Percentiles rank a stretch among this genome's conserved stretches.
phyloP scores from a whole-genome alignment of 2,113 vertebrate species.

The Rhineura floridana region DNA sequence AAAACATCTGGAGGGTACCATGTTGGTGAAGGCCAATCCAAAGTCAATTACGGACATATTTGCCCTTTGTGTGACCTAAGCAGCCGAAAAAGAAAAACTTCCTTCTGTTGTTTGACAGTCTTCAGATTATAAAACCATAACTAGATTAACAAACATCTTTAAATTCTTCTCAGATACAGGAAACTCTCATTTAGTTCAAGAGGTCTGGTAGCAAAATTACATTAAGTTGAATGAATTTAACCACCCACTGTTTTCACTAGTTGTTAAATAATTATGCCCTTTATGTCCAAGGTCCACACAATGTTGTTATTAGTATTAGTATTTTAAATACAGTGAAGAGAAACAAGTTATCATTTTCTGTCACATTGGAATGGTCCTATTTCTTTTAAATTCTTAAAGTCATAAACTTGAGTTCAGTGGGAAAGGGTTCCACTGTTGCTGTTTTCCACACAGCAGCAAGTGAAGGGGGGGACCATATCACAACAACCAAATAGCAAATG shows the following conservation, averaged over 20 bases:
- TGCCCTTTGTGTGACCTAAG: not conserved
- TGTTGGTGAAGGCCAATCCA: too few relatives aligned
- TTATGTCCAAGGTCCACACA: rapidly evolving
- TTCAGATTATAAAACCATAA: slow-evolving; percentile 44
- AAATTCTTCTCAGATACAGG: slow-evolving; percentile 1
- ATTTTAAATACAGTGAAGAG: slow-evolving; percentile 4
- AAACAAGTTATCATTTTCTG: not conserved
- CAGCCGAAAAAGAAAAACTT: slow-evolving; percentile 46
- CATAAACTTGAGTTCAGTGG: not conserved
- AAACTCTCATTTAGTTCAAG: not conserved
- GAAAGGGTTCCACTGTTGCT: not conserved
- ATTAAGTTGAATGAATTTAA: not conserved
- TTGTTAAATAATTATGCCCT: not conserved
- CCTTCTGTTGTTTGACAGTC: slow-evolving; percentile 19
- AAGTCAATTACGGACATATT: not conserved
- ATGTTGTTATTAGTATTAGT: too few relatives aligned
- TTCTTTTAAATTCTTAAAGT: not conserved
- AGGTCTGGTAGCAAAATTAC: not conserved
- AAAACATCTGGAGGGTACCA: too few relatives aligned
- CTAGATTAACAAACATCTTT: not conserved
- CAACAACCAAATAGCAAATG: slow-evolving; percentile 16
- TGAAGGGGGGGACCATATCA: not conserved
- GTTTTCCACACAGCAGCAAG: not conserved
- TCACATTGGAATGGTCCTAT: not conserved
- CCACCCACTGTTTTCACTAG: not conserved